Conservation (phyloP, 2,797 vertebrate genomes). For the Myripristis jacobus region DNA sequence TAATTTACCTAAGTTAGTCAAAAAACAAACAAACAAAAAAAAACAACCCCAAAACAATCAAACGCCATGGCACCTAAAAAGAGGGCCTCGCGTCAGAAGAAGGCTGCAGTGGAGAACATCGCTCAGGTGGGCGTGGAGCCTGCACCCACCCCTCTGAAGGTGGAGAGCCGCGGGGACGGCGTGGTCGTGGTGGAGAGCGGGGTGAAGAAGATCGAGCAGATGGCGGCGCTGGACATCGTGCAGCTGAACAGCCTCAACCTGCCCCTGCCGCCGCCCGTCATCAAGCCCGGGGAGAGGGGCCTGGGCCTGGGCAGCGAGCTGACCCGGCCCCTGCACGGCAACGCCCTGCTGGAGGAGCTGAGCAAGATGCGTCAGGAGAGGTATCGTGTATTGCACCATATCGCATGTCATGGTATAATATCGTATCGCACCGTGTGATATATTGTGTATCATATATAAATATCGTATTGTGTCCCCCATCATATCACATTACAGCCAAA, state of each 20-base stretch:
- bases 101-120: conserved; percentile 57
- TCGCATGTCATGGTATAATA: neutral
- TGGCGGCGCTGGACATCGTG: conserved; percentile 83
- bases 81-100: conserved; percentile 83
- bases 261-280: conserved; percentile 79
- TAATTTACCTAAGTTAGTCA: neutral
- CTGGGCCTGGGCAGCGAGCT: conserved; percentile 86
- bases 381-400: conserved; percentile 38
- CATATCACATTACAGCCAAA: too few relatives aligned
- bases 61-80: conserved; percentile 86
- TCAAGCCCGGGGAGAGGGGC: conserved; percentile 82
- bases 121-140: conserved; percentile 53
- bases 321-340: conserved; percentile 80
- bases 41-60: neutral
- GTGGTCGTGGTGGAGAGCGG: conserved; percentile 79
- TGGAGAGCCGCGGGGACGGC: conserved; percentile 66
- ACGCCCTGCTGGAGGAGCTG: conserved; percentile 85
- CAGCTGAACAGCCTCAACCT: conserved; percentile 86
- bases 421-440: too few relatives aligned
- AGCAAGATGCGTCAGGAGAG: conserved; percentile 87
- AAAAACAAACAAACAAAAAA: too few relatives aligned
- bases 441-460: too few relatives aligned
- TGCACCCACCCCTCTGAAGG: conserved; percentile 45
- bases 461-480: too few relatives aligned
- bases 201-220: conserved; percentile 84